phyloP scores from a whole-genome alignment of 2,113 vertebrate species.

The Hepsetus odoe region DNA sequence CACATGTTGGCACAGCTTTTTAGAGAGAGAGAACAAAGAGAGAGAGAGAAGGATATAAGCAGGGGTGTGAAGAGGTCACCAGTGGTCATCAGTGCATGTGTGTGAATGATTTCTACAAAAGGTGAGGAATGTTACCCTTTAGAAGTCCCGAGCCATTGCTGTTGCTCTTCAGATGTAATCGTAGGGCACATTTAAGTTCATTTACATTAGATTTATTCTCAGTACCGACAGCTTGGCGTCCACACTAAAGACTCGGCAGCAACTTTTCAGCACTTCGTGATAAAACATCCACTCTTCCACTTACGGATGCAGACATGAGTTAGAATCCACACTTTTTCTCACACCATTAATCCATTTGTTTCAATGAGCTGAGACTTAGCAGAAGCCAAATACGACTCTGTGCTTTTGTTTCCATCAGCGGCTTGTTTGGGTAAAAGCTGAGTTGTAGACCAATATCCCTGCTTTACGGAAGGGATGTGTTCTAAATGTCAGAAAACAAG shows the following conservation, averaged over 20 bases:
- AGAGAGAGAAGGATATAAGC: slow-evolving; percentile 12
- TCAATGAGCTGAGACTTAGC: not conserved
- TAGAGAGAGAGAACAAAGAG: slow-evolving; percentile 29
- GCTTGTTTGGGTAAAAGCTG: not conserved
- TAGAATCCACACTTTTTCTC: not conserved
- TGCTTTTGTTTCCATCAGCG: too few relatives aligned
- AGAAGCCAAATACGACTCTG: too few relatives aligned
- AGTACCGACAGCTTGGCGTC: too few relatives aligned
- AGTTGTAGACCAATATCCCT: not conserved
- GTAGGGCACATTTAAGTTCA: too few relatives aligned
- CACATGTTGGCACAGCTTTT: slow-evolving; percentile 44
- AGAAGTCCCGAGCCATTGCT: too few relatives aligned
- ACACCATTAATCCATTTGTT: not conserved
- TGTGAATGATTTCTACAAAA: not conserved
- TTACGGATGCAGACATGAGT: not conserved
- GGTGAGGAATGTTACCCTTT: not conserved
- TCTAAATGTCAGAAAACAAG: not conserved
- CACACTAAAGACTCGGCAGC: too few relatives aligned
- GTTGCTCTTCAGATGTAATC: too few relatives aligned
- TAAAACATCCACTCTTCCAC: too few relatives aligned
- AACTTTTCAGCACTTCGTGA: too few relatives aligned
- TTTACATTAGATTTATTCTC: too few relatives aligned
- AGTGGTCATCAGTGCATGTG: slow-evolving; percentile 23
- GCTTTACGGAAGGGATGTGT: not conserved
- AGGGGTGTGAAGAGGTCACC: slow-evolving; percentile 10